A percentile compares a stretch with the other conserved stretches of the same genome.
phyloP scores from a whole-genome alignment of 2,888 invertebrate genomes.

The Schizaphis graminum region DNA sequence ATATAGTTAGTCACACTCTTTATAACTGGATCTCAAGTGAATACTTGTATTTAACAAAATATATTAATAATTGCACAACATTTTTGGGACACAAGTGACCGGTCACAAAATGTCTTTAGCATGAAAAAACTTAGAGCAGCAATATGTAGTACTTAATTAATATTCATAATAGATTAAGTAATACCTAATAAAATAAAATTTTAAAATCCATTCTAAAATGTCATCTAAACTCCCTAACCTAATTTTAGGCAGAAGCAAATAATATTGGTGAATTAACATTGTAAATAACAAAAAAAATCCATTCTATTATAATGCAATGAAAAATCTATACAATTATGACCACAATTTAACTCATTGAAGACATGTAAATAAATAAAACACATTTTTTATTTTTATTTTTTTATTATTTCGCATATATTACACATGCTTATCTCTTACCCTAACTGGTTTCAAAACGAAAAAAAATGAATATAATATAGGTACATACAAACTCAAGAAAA shows the following conservation, averaged over 20 bases:
- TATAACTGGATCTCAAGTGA: background rate
- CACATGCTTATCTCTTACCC: conserved; percentile 57
- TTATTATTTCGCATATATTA: conserved; percentile 49
- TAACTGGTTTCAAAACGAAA: conserved; percentile 60
- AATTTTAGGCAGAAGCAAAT: background rate
- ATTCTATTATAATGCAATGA: background rate
- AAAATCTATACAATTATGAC: background rate
- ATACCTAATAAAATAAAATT: background rate
- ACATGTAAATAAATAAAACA: conserved; percentile 11
- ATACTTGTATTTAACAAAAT: background rate
- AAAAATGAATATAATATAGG: conserved; percentile 18
- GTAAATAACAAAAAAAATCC: background rate
- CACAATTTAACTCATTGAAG: background rate
- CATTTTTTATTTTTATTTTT: conserved; percentile 20
- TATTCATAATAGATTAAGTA: background rate
- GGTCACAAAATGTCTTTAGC: background rate
- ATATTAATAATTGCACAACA: background rate
- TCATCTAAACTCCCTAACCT: background rate
- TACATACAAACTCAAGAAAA: conserved; percentile 32
- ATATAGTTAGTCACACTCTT: background rate
- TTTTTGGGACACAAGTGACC: background rate
- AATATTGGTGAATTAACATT: background rate
- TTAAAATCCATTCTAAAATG: background rate
- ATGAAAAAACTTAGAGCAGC: background rate
- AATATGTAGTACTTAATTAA: background rate